Evolutionary conservation across 2,113 vertebrate genomes (phyloP).

Genomic region (Hippocampus barbouri): DNA sequence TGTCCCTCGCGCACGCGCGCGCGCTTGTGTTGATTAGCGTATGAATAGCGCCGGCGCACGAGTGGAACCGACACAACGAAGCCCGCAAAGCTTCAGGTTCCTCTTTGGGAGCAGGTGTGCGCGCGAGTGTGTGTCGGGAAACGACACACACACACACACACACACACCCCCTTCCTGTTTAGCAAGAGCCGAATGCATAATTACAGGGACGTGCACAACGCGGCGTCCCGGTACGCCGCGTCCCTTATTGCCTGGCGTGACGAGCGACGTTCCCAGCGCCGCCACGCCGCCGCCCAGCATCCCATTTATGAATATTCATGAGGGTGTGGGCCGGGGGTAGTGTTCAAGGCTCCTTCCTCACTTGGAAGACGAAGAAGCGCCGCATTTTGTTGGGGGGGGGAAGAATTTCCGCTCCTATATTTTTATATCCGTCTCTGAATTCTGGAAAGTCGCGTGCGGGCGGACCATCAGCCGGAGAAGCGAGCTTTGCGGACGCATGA

Average conservation of each 20-base stretch:
- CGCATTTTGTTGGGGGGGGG: not conserved
- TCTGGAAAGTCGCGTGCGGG: too few relatives aligned
- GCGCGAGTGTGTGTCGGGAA: too few relatives aligned
- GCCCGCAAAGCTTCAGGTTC: slow-evolving; percentile 41
- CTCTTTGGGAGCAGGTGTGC: slow-evolving; percentile 23
- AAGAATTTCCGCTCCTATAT: too few relatives aligned
- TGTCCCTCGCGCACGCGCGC: slow-evolving; percentile 26
- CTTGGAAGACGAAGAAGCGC: slow-evolving; percentile 1
- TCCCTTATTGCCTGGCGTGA: slow-evolving; percentile 65
- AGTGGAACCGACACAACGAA: slow-evolving; percentile 43
- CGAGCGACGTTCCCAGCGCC: slow-evolving; percentile 41
- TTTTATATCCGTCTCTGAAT: too few relatives aligned
- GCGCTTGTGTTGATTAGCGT: slow-evolving; percentile 41
- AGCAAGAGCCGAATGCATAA: slow-evolving; percentile 59
- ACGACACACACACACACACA: slow-evolving; percentile 10
- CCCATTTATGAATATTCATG: slow-evolving; percentile 68
- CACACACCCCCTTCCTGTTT: slow-evolving; percentile 49
- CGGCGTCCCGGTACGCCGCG: slow-evolving; percentile 58
- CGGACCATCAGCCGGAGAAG: too few relatives aligned
- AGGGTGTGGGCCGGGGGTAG: slow-evolving; percentile 15
- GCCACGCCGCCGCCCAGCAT: not conserved
- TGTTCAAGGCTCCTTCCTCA: slow-evolving; percentile 43
- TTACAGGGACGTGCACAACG: slow-evolving; percentile 62
- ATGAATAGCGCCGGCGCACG: slow-evolving; percentile 38
- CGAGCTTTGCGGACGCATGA: too few relatives aligned